Percentiles rank a stretch among this genome's conserved stretches.
Conservation (phyloP, 2,113 vertebrate genomes). For the Pterocles orientalis region DNA sequence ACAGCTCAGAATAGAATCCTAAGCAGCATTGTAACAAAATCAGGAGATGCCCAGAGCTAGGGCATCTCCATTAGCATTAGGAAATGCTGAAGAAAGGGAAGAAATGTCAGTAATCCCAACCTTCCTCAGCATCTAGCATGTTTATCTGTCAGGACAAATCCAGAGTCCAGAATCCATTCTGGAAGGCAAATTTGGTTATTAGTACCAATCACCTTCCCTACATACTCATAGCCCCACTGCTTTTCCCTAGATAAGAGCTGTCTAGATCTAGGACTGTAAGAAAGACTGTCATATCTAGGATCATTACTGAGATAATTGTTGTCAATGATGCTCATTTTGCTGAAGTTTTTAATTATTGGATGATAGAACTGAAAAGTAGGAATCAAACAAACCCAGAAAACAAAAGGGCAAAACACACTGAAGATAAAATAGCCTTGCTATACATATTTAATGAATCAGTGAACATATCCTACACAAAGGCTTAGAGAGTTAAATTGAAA, state of each 20-base stretch:
- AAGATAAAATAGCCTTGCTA: constrained; percentile 38
- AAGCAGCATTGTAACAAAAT: background rate
- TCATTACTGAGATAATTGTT: background rate
- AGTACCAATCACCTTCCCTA: background rate
- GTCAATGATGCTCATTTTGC: background rate
- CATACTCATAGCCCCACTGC: background rate
- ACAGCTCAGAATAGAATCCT: background rate
- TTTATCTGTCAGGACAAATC: background rate
- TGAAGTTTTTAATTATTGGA: background rate
- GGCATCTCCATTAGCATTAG: too few species aligned
- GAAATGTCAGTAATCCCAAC: background rate
- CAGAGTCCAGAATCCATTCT: background rate
- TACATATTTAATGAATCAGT: constrained; percentile 66
- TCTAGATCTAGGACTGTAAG: background rate
- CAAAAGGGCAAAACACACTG: constrained; percentile 29
- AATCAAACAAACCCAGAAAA: background rate
- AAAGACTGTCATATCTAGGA: background rate
- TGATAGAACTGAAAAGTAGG: background rate
- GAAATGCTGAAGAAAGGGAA: background rate
- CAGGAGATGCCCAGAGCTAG: background rate
- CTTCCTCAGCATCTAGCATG: background rate
- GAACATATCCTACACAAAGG: background rate
- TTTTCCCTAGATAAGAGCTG: background rate
- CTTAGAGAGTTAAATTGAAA: constrained; percentile 73
- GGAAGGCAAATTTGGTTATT: background rate